These are phyloP conservation scores for Galemys pyrenaicus DNA, from an alignment of 2,113 vertebrate species.

Conservation along the genomic window DNA sequence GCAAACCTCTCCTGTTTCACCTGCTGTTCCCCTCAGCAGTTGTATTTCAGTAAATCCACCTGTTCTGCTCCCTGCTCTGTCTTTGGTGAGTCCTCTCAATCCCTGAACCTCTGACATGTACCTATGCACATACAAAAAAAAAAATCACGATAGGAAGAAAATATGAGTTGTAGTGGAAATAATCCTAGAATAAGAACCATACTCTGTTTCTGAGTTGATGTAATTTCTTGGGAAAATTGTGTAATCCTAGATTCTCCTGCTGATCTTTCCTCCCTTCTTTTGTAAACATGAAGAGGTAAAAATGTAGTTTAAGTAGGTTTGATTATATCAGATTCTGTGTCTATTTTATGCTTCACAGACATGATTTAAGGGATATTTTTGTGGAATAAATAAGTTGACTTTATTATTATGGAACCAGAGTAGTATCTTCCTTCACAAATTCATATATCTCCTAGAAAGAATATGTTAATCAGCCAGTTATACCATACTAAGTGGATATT, in stretches of 20 bases:
- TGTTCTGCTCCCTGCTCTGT: too few relatives aligned
- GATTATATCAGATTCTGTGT: neutral
- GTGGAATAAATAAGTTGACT: neutral
- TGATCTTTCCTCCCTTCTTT: neutral
- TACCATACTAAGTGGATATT: neutral
- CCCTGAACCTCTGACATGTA: too few relatives aligned
- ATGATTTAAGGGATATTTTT: neutral
- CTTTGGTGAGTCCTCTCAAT: too few relatives aligned
- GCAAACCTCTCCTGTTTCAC: too few relatives aligned
- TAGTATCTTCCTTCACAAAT: neutral
- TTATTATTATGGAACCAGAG: neutral
- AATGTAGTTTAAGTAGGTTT: neutral
- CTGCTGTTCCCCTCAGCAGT: too few relatives aligned
- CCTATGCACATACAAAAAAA: neutral
- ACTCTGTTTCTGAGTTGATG: neutral
- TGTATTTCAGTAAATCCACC: too few relatives aligned
- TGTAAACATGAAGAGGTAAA: neutral
- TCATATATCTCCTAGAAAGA: neutral
- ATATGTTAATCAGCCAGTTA: neutral
- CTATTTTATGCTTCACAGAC: neutral
- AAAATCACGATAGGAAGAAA: neutral
- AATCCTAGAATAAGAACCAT: neutral
- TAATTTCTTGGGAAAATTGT: neutral
- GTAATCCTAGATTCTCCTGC: neutral
- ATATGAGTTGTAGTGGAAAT: neutral